These are phyloP conservation scores for Sebastes trivittatus DNA, from an alignment of 2,797 vertebrate genomes.

Conservation along the genomic window DNA sequence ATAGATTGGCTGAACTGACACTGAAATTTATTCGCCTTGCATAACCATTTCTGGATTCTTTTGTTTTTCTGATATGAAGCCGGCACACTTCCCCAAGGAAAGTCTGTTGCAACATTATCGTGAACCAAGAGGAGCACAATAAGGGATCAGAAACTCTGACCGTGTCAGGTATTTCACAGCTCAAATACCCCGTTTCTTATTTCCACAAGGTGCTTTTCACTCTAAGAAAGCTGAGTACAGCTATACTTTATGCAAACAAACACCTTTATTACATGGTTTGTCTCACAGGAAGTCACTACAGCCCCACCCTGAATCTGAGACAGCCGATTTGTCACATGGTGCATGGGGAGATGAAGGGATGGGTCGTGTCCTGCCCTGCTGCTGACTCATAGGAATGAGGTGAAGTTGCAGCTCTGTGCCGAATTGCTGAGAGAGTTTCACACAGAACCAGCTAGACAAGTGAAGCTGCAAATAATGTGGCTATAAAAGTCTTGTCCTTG, in stretches of 20 bases:
- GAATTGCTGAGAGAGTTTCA: slow-evolving; percentile 29
- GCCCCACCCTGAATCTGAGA: slow-evolving; percentile 61
- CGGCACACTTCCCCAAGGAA: slow-evolving; percentile 6
- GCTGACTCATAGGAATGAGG: slow-evolving; percentile 64
- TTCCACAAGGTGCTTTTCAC: not conserved
- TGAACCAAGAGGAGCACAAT: not conserved
- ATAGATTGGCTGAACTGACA: not conserved
- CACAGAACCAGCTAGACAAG: slow-evolving; percentile 63
- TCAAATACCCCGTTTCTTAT: not conserved
- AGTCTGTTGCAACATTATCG: not conserved
- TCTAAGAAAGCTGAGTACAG: not conserved
- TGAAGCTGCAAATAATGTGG: slow-evolving; percentile 33
- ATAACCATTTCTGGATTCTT: not conserved
- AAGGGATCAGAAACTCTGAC: slow-evolving; percentile 20
- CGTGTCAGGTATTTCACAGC: not conserved
- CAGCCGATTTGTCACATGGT: slow-evolving; percentile 57
- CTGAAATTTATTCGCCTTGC: not conserved
- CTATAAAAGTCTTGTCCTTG: slow-evolving; percentile 1
- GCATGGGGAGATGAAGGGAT: slow-evolving; percentile 38
- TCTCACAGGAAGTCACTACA: slow-evolving; percentile 30
- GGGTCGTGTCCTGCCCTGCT: slow-evolving; percentile 65
- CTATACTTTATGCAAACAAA: not conserved
- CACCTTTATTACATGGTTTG: slow-evolving; percentile 40
- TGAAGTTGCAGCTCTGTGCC: slow-evolving; percentile 28
- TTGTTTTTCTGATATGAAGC: slow-evolving; percentile 2